These are phyloP conservation scores for Bombus superbus DNA, from an alignment of 1,140 invertebrate species.

Conservation along the genomic window DNA sequence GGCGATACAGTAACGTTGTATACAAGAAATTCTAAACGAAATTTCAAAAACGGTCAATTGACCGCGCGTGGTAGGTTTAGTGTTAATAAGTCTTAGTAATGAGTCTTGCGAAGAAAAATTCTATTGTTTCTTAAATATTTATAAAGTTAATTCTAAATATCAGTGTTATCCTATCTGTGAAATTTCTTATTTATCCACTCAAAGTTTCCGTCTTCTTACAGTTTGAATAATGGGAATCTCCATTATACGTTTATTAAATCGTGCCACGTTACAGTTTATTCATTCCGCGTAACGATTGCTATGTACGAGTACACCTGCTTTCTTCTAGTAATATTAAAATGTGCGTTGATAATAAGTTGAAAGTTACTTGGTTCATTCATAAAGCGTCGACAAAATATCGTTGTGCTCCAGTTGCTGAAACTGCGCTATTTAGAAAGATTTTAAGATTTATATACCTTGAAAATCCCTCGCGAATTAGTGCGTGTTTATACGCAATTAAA, in stretches of 20 bases:
- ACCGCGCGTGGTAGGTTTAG: no score
- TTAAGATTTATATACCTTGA: not conserved
- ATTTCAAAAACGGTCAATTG: no score
- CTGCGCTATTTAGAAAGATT: not conserved
- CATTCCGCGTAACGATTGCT: not conserved
- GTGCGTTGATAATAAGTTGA: constrained; percentile 1
- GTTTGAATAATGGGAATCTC: not conserved
- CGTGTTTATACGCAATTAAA: no score
- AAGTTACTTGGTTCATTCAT: not conserved
- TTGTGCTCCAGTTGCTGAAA: not conserved
- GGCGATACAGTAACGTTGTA: no score
- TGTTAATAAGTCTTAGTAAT: no score
- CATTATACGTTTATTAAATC: not conserved
- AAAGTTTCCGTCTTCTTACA: not conserved
- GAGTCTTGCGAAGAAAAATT: no score
- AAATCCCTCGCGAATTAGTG: not conserved
- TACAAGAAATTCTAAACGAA: no score
- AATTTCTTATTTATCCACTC: no score
- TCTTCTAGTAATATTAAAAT: not conserved
- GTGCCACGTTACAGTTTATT: not conserved
- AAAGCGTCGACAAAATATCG: not conserved
- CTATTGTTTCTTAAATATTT: not conserved
- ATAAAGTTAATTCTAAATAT: not conserved
- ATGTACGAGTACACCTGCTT: not conserved
- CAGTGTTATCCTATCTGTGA: not conserved